Conservation (phyloP, 2,797 vertebrate genomes). For the Cottoperca gobio region DNA sequence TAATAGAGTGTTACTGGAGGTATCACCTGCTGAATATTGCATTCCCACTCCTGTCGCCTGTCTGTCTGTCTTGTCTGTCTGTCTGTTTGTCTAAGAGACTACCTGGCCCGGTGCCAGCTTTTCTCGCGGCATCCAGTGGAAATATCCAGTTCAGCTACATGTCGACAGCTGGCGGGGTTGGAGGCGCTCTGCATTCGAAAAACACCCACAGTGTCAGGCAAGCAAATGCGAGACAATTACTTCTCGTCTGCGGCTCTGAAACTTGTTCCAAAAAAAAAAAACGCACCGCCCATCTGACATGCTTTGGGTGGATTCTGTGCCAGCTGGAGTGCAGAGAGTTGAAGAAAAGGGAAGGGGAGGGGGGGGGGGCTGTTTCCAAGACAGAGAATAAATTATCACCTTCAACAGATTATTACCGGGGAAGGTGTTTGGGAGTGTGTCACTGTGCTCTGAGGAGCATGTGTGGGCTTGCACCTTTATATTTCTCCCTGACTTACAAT, state of each 20-base stretch:
- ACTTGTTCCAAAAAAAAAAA: slow-evolving; percentile 61
- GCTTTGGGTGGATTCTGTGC: slow-evolving; percentile 56
- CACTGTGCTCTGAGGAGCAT: slow-evolving; percentile 50
- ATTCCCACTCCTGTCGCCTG: slow-evolving; percentile 58
- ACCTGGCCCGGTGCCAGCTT: no score
- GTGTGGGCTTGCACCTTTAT: slow-evolving; percentile 61
- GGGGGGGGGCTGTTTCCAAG: slow-evolving; percentile 41
- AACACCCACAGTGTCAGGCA: slow-evolving; percentile 66
- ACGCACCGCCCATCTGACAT: slow-evolving; percentile 67
- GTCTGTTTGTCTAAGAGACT: slow-evolving; percentile 9
- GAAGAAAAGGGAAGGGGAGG: background rate
- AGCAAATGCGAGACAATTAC: slow-evolving; percentile 63
- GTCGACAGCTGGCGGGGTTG: slow-evolving; percentile 67
- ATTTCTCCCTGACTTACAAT: slow-evolving; percentile 31
- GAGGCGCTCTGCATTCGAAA: slow-evolving; percentile 58
- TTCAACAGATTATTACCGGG: slow-evolving; percentile 67
- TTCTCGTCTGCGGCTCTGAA: slow-evolving; percentile 57
- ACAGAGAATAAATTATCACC: slow-evolving; percentile 78
- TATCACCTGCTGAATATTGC: slow-evolving; percentile 80
- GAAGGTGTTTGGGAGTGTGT: slow-evolving; percentile 68
- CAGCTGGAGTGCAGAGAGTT: slow-evolving; percentile 69
- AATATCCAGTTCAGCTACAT: slow-evolving; percentile 61
- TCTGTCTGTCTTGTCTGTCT: slow-evolving; percentile 18
- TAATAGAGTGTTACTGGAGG: slow-evolving; percentile 77
- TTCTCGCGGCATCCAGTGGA: slow-evolving; percentile 41